Conservation (phyloP, 2,113 vertebrate genomes). For the Trematomus loennbergii region DNA sequence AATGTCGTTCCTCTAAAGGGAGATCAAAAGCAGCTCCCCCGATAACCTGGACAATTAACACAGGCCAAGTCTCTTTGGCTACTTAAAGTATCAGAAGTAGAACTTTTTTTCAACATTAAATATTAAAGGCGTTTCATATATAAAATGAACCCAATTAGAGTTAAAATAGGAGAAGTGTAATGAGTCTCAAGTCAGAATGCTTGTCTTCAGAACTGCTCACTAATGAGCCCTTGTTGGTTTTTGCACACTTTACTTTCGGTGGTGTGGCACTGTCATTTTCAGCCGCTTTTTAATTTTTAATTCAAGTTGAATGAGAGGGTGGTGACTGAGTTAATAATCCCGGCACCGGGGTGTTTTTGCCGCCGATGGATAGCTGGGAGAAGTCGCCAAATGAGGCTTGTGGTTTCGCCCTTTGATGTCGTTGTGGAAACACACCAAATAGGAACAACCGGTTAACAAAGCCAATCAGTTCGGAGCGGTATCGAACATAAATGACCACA, state of each 20-base stretch:
- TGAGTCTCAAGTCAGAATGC: conserved; percentile 83
- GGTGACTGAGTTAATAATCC: conserved; percentile 81
- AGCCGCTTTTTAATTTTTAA: conserved; percentile 81
- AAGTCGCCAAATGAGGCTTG: conserved; percentile 81
- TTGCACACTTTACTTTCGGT: conserved; percentile 79
- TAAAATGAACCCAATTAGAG: conserved; percentile 88
- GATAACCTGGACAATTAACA: conserved; percentile 74
- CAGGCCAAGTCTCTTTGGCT: conserved; percentile 71
- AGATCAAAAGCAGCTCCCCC: conserved; percentile 68
- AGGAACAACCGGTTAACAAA: conserved; percentile 77
- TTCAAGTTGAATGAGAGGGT: conserved; percentile 81
- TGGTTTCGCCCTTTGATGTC: conserved; percentile 79
- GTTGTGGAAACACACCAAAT: conserved; percentile 66
- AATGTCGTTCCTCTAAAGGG: conserved; percentile 1
- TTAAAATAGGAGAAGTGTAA: conserved; percentile 83
- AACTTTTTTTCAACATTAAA: conserved; percentile 85
- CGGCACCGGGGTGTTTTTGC: conserved; percentile 70
- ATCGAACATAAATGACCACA: conserved; percentile 77
- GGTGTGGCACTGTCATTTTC: conserved; percentile 80
- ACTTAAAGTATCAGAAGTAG: conserved; percentile 77
- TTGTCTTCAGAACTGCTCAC: conserved; percentile 81
- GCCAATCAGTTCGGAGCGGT: conserved; percentile 62
- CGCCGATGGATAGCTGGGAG: conserved; percentile 71
- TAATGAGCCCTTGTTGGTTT: conserved; percentile 88
- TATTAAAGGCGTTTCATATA: conserved; percentile 86